Conservation (phyloP, 2,113 vertebrate genomes). For the Apeltes quadracus region DNA sequence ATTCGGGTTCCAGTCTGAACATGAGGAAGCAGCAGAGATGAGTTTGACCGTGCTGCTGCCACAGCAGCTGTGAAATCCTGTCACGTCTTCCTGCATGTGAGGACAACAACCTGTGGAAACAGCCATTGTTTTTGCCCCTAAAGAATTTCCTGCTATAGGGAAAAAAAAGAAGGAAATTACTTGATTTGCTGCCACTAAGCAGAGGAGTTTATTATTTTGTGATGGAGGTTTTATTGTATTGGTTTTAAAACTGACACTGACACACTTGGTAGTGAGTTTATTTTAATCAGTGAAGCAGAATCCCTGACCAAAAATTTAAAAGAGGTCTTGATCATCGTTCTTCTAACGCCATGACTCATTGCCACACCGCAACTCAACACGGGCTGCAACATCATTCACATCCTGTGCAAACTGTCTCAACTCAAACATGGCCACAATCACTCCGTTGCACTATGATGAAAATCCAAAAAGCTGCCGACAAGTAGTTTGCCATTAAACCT, state of each 20-base stretch:
- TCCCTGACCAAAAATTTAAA: too few relatives aligned
- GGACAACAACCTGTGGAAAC: conserved; percentile 29
- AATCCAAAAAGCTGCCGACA: too few relatives aligned
- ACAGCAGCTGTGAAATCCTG: conserved; percentile 35
- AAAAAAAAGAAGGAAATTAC: background rate
- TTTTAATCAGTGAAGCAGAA: background rate
- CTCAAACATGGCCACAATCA: background rate
- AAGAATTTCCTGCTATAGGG: conserved; percentile 32
- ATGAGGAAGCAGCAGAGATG: conserved; percentile 12
- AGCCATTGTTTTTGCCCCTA: conserved; percentile 15
- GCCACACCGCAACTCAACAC: background rate
- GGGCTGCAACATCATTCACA: background rate
- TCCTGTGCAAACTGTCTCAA: background rate
- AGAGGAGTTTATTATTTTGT: background rate
- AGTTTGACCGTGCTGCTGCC: conserved; percentile 3
- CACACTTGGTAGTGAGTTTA: background rate
- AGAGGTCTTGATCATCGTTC: background rate
- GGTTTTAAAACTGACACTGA: background rate
- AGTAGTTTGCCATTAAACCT: background rate
- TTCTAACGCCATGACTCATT: background rate
- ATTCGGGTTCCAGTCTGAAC: conserved; percentile 21
- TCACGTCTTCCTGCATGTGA: conserved; percentile 40
- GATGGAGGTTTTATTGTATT: background rate
- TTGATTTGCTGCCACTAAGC: background rate
- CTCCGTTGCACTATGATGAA: too few relatives aligned